phyloP scores from a whole-genome alignment of 2,888 invertebrate species.

The Leucophenga maculata region DNA sequence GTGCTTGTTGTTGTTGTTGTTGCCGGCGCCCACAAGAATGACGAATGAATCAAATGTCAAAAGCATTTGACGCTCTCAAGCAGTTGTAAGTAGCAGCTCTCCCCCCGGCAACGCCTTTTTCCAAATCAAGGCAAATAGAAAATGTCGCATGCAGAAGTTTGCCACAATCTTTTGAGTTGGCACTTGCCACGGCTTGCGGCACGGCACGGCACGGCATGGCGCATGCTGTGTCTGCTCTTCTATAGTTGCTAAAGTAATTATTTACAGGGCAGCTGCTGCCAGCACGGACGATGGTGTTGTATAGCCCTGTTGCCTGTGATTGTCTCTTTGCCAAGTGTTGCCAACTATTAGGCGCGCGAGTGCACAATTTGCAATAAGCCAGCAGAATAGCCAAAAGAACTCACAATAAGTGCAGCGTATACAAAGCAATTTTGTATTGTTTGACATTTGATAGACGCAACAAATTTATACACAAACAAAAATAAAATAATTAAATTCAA shows the following conservation, averaged over 20 bases:
- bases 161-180: constrained; percentile 54
- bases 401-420: not conserved
- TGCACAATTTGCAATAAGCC: constrained; percentile 48
- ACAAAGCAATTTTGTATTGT: not conserved
- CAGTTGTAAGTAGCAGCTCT: constrained; percentile 38
- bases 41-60: constrained; percentile 71
- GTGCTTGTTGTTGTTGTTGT: constrained; percentile 4
- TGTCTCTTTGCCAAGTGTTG: constrained; percentile 23
- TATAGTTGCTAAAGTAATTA: constrained; percentile 55
- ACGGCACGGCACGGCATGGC: constrained; percentile 8
- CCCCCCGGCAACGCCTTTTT: constrained; percentile 14
- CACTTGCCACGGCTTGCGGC: constrained; percentile 21
- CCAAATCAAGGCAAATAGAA: constrained; percentile 58
- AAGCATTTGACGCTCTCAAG: constrained; percentile 63
- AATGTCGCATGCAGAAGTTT: constrained; percentile 64
- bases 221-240: not conserved
- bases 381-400: constrained; percentile 37
- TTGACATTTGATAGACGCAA: not conserved
- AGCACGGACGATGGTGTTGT: no score
- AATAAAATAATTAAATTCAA: no score
- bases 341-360: constrained; percentile 49
- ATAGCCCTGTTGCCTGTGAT: not conserved
- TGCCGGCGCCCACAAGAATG: constrained; percentile 47
- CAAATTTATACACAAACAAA: no score
- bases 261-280: constrained; percentile 48